Base-by-base conservation (phyloP, 2,113 vertebrate species). In the Cephalopholis sonnerati region DNA sequence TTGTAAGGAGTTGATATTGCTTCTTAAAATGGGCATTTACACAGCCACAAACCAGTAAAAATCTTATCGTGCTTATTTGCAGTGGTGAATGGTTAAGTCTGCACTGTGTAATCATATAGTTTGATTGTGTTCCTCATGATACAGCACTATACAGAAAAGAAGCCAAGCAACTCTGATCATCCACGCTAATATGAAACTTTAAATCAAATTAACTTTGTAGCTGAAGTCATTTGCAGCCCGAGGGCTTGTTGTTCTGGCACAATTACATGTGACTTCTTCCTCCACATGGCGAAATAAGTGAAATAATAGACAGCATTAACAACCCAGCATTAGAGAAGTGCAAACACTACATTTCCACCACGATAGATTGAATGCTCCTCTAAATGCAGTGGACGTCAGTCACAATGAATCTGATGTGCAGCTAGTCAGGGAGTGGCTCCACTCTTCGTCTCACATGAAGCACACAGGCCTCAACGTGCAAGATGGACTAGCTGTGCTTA, bases 401-500 rank as follows among this genome's bases (percentile, higher is more conserved):
- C 89, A 84, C 74, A 58, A 24, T 73, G 81, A 77, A 74, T 91
- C 65, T 78, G 79, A 86, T 68, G 72, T 66, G 78, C 66, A 72
- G 76, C 82, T 57, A 10, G 44, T 87, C 73, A 41, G 84, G 87
- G 74, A 84, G 75, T 24, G 77, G 70, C 79, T 84, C 79, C 20
- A 22, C 67, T 74, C 71, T 88, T 87, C 70, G 44, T 50, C 79
- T 86, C 16, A 5, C 63, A 72, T 70, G 69, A 83, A 51, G 82
- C 83, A 46, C 64, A 10, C 20, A 18, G 53, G 74, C 81, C 50
- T 86, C 58, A 77, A 64, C 67, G 59, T 78, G 57, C 36, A 78
- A 85, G 87, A 90, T 39, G 75, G 73, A 90, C 88, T 68, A 46
- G 79, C 82, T 74, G 29, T 18, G 71, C 71, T 91, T 86, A 93